Evolutionary conservation across 1,140 invertebrate genomes (phyloP).

Genomic region (Drosophila sulfurigaster): DNA sequence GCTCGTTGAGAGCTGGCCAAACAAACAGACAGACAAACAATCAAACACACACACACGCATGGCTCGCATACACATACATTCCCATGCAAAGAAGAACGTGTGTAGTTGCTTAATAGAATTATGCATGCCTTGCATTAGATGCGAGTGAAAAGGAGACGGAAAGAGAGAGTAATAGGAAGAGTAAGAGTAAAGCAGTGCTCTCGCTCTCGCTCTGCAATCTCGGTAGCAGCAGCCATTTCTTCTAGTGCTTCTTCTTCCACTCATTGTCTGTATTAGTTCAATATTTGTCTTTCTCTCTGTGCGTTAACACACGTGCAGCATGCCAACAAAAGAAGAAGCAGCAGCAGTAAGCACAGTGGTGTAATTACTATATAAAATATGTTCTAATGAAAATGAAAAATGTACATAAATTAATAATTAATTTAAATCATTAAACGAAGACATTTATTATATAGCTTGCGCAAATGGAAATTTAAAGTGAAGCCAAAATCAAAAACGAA

Average conservation of each 20-base stretch:
- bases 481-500: too few relatives aligned
- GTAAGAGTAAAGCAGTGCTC: too few relatives aligned
- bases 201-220: neutral
- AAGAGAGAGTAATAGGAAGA: too few relatives aligned
- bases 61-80: neutral
- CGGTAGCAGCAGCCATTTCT: conserved; percentile 3
- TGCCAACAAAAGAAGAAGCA: conserved; percentile 11
- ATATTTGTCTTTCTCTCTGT: conserved; percentile 42
- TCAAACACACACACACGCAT: conserved; percentile 10
- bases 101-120: conserved; percentile 40
- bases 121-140: conserved; percentile 37
- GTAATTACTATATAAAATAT: neutral
- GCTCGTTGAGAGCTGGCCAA: conserved; percentile 60
- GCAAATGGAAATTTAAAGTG: neutral
- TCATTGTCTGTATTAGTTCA: conserved; percentile 30
- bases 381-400: neutral
- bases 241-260: conserved; percentile 12
- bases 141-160: neutral
- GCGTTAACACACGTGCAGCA: conserved; percentile 33
- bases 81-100: conserved; percentile 53
- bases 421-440: too few relatives aligned
- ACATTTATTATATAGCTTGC: too few relatives aligned
- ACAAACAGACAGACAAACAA: conserved; percentile 39
- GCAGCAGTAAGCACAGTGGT: conserved; percentile 23
- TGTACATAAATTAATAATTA: neutral